phyloP scores from a whole-genome alignment of 2,797 vertebrate species.

The Acanthiza pusilla region DNA sequence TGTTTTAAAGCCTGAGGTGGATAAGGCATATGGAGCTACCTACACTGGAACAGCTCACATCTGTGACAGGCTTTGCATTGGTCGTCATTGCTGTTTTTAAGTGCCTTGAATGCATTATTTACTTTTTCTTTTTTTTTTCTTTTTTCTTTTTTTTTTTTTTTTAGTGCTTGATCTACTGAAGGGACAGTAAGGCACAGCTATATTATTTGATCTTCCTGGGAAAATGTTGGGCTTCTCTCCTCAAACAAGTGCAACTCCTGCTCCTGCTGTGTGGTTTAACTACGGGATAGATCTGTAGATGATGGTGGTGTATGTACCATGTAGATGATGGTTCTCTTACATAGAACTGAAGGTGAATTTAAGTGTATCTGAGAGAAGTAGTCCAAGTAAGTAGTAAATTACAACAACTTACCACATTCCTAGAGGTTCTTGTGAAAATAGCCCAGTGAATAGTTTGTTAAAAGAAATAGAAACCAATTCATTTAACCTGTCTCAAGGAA shows the following conservation, averaged over 20 bases:
- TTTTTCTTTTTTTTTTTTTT: accelerated
- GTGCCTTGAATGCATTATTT: not conserved
- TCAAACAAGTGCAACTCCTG: not conserved
- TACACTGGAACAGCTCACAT: not conserved
- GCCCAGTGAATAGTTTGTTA: not conserved
- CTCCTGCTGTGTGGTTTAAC: not conserved
- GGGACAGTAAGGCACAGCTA: not conserved
- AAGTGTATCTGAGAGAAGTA: not conserved
- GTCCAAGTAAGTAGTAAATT: not conserved
- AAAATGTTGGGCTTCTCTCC: not conserved
- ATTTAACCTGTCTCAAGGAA: not conserved
- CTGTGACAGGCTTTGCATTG: not conserved
- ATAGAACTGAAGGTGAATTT: not conserved
- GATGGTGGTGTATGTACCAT: not conserved
- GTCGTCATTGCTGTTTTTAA: not conserved
- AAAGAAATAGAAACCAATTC: not conserved
- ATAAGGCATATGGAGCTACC: not conserved
- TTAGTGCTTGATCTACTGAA: not conserved
- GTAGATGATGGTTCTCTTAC: not conserved
- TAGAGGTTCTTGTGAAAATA: not conserved
- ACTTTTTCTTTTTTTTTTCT: accelerated
- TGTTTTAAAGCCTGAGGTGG: not conserved
- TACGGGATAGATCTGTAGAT: not conserved
- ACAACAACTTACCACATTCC: not conserved
- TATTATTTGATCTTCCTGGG: not conserved